phyloP scores from a whole-genome alignment of 2,797 vertebrate genomes.

The Coendou prehensilis region DNA sequence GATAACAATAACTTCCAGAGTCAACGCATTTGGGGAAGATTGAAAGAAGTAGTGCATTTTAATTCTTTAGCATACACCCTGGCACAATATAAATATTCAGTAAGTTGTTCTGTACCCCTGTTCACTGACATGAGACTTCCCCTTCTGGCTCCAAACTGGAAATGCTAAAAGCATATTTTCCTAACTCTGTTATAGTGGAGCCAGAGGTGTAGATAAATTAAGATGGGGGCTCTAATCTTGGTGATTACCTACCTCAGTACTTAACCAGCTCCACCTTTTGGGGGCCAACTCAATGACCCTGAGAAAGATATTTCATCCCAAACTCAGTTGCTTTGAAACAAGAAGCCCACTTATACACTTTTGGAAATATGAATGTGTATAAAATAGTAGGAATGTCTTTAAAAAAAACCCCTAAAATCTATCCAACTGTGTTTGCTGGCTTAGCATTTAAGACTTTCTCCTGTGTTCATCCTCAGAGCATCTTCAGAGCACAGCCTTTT shows the following conservation, averaged over 20 bases:
- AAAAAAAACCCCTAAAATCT: background rate
- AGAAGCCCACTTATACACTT: background rate
- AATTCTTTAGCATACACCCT: background rate
- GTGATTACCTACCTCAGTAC: no score
- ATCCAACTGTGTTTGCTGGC: constrained; percentile 63
- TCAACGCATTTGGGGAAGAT: background rate
- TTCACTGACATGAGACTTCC: background rate
- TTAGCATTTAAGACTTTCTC: constrained; percentile 74
- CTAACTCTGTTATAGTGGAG: background rate
- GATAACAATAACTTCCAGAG: background rate
- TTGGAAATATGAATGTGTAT: background rate
- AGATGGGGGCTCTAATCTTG: background rate
- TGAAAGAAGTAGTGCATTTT: background rate
- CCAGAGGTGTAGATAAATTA: background rate
- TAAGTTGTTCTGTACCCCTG: background rate
- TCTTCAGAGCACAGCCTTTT: background rate
- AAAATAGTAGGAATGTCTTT: constrained; percentile 46
- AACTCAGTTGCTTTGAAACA: background rate
- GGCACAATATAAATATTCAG: no score
- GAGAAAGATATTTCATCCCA: background rate
- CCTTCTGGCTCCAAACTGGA: background rate
- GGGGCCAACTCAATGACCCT: background rate
- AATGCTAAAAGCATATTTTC: background rate
- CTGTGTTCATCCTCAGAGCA: constrained; percentile 32
- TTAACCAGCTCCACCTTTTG: background rate